A percentile compares a stretch with the other conserved stretches of the same genome.
phyloP scores from a whole-genome alignment of 1,140 invertebrate species.

The Delia radicum region DNA sequence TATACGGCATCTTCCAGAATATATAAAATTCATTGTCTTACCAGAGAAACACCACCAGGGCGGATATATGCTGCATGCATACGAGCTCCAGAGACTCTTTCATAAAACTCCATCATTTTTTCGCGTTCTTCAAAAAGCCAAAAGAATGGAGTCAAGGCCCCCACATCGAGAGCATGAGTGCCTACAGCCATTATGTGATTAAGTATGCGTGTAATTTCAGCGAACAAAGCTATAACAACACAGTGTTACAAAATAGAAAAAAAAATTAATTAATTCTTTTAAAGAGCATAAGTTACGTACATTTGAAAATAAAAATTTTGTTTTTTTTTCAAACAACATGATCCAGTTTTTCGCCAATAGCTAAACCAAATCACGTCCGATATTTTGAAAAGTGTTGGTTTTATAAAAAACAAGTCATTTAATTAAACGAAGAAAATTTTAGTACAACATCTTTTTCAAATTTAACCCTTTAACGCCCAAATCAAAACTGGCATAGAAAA shows the following conservation, averaged over 20 bases:
- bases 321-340: too few relatives aligned
- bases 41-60: conserved; percentile 82
- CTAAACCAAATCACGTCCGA: too few relatives aligned
- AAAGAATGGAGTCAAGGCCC: conserved; percentile 95
- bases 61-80: conserved; percentile 97
- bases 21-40: neutral
- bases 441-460: too few relatives aligned
- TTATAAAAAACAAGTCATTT: too few relatives aligned
- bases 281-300: too few relatives aligned
- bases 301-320: too few relatives aligned
- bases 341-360: too few relatives aligned
- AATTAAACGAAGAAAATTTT: too few relatives aligned
- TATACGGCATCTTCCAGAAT: neutral
- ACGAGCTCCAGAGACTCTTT: conserved; percentile 91
- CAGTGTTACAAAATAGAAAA: neutral
- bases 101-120: conserved; percentile 98
- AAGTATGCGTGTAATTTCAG: conserved; percentile 86
- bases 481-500: too few relatives aligned
- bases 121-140: conserved; percentile 99
- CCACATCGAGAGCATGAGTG: conserved; percentile 90
- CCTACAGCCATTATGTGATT: conserved; percentile 96
- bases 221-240: conserved; percentile 77
- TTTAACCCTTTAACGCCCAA: too few relatives aligned
- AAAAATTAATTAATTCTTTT: neutral
- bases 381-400: too few relatives aligned